These are phyloP conservation scores for Hermaeophaga mercurialis DNA, from an alignment of 2,888 invertebrate species.

Conservation along the genomic window DNA sequence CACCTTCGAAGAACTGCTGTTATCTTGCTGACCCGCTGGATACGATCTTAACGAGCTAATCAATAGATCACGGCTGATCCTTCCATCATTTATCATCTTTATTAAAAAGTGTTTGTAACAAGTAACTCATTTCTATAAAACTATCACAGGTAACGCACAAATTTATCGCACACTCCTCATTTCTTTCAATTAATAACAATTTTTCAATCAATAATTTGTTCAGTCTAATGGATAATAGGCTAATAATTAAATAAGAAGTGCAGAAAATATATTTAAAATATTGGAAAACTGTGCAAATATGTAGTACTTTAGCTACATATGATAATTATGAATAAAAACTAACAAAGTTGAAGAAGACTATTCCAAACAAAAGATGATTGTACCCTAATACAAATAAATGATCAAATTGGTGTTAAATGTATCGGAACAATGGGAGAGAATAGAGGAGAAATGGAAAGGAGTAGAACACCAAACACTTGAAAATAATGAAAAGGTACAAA, in stretches of 20 bases:
- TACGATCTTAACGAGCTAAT: conserved; percentile 59
- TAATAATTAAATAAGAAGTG: too few species aligned
- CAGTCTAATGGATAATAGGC: too few species aligned
- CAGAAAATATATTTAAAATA: too few species aligned
- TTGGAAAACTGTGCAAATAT: too few species aligned
- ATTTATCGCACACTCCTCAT: conserved; percentile 46
- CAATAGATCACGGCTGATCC: conserved; percentile 60
- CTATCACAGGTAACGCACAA: conserved; percentile 48
- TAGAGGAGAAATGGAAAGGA: conserved; percentile 27
- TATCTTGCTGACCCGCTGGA: conserved; percentile 51
- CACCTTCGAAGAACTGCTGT: conserved; percentile 32
- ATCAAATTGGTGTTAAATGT: conserved; percentile 35
- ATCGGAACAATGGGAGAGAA: conserved; percentile 30
- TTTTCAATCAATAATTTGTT: too few species aligned
- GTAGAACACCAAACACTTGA: conserved; percentile 37
- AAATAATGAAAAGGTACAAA: conserved; percentile 44
- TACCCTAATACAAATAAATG: conserved; percentile 11
- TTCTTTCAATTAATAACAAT: conserved; percentile 25
- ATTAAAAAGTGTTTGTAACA: conserved; percentile 57
- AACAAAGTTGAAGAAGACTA: too few species aligned
- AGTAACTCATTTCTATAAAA: conserved; percentile 52
- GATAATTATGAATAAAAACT: too few species aligned
- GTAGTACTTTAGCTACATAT: too few species aligned
- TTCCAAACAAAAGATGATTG: neutral
- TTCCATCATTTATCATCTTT: conserved; percentile 58